phyloP scores from a whole-genome alignment of 2,888 invertebrate genomes.

The Volucella bombylans region DNA sequence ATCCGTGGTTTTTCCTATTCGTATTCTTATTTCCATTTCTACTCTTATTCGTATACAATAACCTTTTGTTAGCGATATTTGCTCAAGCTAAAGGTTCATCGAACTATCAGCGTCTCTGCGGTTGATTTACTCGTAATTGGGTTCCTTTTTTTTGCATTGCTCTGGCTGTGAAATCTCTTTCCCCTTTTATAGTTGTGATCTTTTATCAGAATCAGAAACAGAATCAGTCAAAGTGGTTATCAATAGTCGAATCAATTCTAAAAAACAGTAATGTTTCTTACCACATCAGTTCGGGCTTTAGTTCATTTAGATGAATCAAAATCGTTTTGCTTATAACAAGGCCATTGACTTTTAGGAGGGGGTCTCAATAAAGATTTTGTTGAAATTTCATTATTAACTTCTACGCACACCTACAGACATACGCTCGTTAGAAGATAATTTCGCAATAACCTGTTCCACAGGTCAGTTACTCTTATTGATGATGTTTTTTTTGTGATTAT shows the following conservation, averaged over 20 bases:
- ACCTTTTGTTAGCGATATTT: background rate
- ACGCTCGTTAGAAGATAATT: slow-evolving; percentile 24
- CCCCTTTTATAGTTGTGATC: slow-evolving; percentile 2
- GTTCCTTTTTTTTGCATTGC: background rate
- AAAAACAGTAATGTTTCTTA: slow-evolving; percentile 13
- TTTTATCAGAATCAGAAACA: background rate
- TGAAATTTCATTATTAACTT: slow-evolving; percentile 5
- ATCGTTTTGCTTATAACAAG: background rate
- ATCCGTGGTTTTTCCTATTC: slow-evolving; percentile 10
- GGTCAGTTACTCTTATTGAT: slow-evolving; percentile 18
- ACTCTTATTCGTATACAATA: background rate
- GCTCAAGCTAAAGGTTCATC: slow-evolving; percentile 45
- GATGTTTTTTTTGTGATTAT: background rate
- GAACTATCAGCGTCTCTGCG: slow-evolving; percentile 9
- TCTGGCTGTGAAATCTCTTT: background rate
- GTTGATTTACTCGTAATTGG: slow-evolving; percentile 12
- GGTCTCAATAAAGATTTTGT: slow-evolving; percentile 20
- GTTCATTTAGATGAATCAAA: background rate
- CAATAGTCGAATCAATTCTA: slow-evolving; percentile 39
- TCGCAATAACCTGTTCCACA: slow-evolving; percentile 9
- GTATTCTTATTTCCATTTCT: too few species aligned
- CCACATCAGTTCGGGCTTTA: background rate
- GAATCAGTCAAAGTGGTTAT: slow-evolving; percentile 39
- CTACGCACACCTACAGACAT: background rate
- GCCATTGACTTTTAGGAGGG: slow-evolving; percentile 4